These are phyloP conservation scores for Magallana nippona DNA, from an alignment of 2,888 invertebrate species.

Conservation along the genomic window DNA sequence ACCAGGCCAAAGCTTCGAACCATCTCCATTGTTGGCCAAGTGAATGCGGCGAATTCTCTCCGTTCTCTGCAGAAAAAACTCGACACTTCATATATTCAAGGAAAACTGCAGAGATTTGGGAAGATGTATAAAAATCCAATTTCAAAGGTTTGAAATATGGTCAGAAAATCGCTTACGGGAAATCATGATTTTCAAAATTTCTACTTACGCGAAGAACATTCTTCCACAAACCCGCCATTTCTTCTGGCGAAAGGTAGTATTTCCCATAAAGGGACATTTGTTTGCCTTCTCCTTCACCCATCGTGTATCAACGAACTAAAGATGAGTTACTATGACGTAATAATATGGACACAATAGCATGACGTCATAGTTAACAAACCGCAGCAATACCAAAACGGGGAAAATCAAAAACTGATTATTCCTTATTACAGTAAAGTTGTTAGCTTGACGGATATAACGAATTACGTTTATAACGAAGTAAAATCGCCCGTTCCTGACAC, in stretches of 20 bases:
- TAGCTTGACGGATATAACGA: too few relatives aligned
- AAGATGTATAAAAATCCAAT: too few relatives aligned
- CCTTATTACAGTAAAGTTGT: too few relatives aligned
- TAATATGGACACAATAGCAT: neutral
- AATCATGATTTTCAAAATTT: neutral
- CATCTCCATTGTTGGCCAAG: slow-evolving; percentile 59
- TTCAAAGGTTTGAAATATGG: neutral
- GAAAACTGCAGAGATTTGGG: too few relatives aligned
- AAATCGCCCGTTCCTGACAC: too few relatives aligned
- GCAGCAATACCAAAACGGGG: too few relatives aligned
- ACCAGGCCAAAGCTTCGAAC: slow-evolving; percentile 55
- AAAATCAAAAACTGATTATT: too few relatives aligned
- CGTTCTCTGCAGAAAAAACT: slow-evolving; percentile 47
- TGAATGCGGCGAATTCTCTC: slow-evolving; percentile 57
- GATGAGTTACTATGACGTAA: neutral
- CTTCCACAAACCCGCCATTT: slow-evolving; percentile 66
- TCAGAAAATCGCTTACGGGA: neutral
- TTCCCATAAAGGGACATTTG: slow-evolving; percentile 67
- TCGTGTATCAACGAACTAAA: neutral
- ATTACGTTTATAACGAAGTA: too few relatives aligned
- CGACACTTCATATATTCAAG: too few relatives aligned
- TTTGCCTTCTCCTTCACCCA: slow-evolving; percentile 53
- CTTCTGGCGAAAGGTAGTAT: slow-evolving; percentile 56
- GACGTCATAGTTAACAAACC: too few relatives aligned
- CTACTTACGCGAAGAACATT: slow-evolving; percentile 60